Base-by-base conservation (phyloP, 2,113 vertebrate genomes). In the Myotis davidii region DNA sequence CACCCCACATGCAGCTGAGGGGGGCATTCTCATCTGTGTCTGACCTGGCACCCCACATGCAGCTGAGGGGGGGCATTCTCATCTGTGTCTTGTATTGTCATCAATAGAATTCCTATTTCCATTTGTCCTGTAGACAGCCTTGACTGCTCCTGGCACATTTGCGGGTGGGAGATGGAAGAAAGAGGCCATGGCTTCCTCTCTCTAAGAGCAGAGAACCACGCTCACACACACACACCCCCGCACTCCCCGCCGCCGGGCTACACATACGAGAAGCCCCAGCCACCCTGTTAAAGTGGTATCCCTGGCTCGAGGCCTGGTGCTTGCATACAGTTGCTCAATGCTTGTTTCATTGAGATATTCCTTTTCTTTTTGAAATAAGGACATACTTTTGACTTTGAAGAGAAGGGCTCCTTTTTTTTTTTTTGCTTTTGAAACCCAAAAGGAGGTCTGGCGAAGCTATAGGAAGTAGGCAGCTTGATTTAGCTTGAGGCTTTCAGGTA, bases 191-290 rank as follows among this genome's bases (percentile, higher is more conserved):
- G 1, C 9, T 18, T 9, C 5, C 1, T 2, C 39, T 27, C 64
- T n/a, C 25, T 25, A 5, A 5, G 2, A 16, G 7, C 27, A 34
- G 39, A 88, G 32, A 59, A 9, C 3, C 11, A 42, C 6, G 3
- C 21, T 12, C n/a, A 39, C 3, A 6, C 0, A 12, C 3, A 9
- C 2, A 9, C 1, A 0, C 6, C 29, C 5, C 3, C 13, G 0
- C n/a, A n/a, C n/a, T n/a, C 9, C 21, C 20, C 20, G 1, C 54
- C 18, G 18, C 20, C 0, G 2, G 54, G 54, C 54, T 23, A 2
- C 2, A 2, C 12, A 3, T 0, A 0, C 45, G 1, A 5, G 3
- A n/a, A 5, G 9, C 32, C 56, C 4, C 34, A 1, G 37, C 39
- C 32, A 4, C 1, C 39, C n/a, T 10, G 25, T 8, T 14, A 0